Percentiles rank a stretch among this genome's conserved stretches.
Evolutionary conservation across 2,888 invertebrate species (phyloP).

Genomic region (Sussaba pulchella): DNA sequence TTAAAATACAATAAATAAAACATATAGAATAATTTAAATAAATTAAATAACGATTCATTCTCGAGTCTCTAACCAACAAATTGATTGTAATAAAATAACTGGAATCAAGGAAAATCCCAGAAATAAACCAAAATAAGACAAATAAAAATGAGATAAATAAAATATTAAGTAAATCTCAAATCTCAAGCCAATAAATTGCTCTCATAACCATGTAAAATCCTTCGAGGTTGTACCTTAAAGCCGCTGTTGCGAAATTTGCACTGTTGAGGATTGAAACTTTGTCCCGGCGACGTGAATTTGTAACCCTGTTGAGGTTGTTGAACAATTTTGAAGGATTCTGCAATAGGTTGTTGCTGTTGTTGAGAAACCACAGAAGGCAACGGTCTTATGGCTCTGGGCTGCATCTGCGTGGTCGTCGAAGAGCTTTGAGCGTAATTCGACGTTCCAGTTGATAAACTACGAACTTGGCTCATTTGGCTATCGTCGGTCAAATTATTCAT

Average conservation of each 20-base stretch:
- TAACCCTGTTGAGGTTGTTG: conserved; percentile 78
- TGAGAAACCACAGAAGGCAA: conserved; percentile 71
- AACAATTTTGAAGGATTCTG: conserved; percentile 79
- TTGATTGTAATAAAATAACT: neutral
- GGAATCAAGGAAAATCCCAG: too few relatives aligned
- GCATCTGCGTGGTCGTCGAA: conserved; percentile 68
- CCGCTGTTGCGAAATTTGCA: conserved; percentile 79
- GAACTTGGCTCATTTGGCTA: conserved; percentile 69
- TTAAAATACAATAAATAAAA: too few relatives aligned
- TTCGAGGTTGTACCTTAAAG: conserved; percentile 75
- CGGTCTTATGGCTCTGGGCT: conserved; percentile 75
- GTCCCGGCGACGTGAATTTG: conserved; percentile 77
- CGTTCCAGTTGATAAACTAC: conserved; percentile 72
- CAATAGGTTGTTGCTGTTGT: conserved; percentile 69
- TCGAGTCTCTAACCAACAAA: too few relatives aligned
- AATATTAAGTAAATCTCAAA: too few relatives aligned
- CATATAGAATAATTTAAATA: too few relatives aligned
- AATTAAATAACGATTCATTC: too few relatives aligned
- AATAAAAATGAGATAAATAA: too few relatives aligned
- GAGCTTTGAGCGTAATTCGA: conserved; percentile 72
- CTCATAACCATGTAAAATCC: neutral
- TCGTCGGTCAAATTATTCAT: conserved; percentile 51
- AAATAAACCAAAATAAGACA: too few relatives aligned
- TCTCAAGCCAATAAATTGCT: neutral
- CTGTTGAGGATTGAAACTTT: conserved; percentile 78